phyloP scores from a whole-genome alignment of 2,113 vertebrate genomes.

The Okapia johnstoni region DNA sequence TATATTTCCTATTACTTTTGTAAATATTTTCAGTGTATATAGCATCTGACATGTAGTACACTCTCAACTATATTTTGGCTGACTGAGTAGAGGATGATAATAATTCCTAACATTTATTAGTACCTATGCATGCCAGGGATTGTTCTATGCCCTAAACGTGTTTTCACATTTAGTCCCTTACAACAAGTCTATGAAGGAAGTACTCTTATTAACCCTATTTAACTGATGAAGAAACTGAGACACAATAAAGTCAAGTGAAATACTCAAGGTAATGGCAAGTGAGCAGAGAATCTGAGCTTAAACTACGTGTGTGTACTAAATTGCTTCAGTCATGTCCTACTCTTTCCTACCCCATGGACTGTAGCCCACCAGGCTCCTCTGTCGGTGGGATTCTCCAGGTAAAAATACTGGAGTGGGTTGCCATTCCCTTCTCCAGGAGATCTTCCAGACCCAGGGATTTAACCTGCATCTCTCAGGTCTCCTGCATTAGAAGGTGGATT shows the following conservation, averaged over 20 bases:
- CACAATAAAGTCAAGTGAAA: not conserved
- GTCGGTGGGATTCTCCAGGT: too few relatives aligned
- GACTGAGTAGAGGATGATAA: not conserved
- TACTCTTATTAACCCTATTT: not conserved
- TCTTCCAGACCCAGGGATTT: not conserved
- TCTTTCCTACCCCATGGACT: not conserved
- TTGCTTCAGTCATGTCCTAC: not conserved
- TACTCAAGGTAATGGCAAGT: not conserved
- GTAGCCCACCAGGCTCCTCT: not conserved
- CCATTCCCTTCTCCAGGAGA: not conserved
- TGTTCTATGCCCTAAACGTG: not conserved
- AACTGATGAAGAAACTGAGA: not conserved
- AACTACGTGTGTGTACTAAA: not conserved
- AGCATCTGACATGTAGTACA: not conserved
- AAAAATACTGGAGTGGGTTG: not conserved
- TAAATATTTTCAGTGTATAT: not conserved
- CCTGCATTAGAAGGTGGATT: not conserved
- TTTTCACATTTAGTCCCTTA: not conserved
- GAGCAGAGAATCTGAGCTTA: not conserved
- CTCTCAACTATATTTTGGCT: not conserved
- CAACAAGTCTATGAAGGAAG: not conserved
- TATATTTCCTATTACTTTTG: not conserved
- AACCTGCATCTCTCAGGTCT: not conserved
- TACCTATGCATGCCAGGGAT: not conserved
- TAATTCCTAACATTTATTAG: not conserved